Evolutionary conservation across 2,888 invertebrate genomes (phyloP), one percentile per base, ranked within the genome.

Genomic region (Epicampocera succincta): DNA sequence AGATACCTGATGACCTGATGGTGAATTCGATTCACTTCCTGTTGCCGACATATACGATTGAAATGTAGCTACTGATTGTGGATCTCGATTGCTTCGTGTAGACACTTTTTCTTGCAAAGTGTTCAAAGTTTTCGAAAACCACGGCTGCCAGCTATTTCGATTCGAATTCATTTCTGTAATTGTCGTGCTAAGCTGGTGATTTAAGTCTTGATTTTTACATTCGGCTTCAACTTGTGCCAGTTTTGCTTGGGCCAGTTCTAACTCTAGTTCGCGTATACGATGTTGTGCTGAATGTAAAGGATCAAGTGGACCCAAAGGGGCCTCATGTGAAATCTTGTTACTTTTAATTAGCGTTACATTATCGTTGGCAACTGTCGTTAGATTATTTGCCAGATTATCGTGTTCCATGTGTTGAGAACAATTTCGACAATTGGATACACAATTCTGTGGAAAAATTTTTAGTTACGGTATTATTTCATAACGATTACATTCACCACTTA

Each of bases 211-310:
- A 91, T 97, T 98, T 89, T 95, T 94, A 92, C 99, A 99, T 92
- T 99, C 97, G 1, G 98, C 97, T 91, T 99, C 98, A 5, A 99
- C 99, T 85, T 99, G 95, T 0, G 98, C 98, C 84, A 99, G 92
- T 91, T 99, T 99, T 0, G 99, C 98, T 90, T 98, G 97, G 2
- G 99, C 99, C 85, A 99, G 92, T 88, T 99, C 99, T 78, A 99
- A 92, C 90, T 99, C 99, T 17, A 99, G 92, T 89, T 98, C 98
- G 3, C 97, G 93, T 65, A 98, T 95, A 84, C 96, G 93, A 87
- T 90, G 90, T 15, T 86, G 73, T 1, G 91, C 91, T 3, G 87
- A 80, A 72, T 89, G 87, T 0, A 90, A 63, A 13, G 91, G 91
- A 87, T 91, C 91, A 17, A 91, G 81, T 4, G 91, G 90, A 5